phyloP scores from a whole-genome alignment of 2,888 invertebrate species.

The Chloroclystis v-ata region DNA sequence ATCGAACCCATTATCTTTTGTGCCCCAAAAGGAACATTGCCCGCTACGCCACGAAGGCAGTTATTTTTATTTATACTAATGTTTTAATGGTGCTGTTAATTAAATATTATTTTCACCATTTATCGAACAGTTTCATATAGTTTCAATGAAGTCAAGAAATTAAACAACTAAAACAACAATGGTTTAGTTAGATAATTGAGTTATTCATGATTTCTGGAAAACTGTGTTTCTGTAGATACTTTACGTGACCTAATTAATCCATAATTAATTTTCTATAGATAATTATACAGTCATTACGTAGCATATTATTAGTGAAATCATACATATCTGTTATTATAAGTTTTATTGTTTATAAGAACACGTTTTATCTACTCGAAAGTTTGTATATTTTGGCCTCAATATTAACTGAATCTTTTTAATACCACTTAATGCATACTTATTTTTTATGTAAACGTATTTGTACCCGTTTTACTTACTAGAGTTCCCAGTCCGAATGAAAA shows the following conservation, averaged over 20 bases:
- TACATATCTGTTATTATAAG: conserved; percentile 73
- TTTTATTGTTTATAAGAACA: conserved; percentile 43
- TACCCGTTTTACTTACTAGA: no score
- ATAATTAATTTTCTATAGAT: conserved; percentile 15
- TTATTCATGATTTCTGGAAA: no score
- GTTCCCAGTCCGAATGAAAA: no score
- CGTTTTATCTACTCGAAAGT: conserved; percentile 17
- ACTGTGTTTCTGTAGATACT: no score
- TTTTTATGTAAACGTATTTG: no score
- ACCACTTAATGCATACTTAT: background rate
- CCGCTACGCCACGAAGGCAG: no score
- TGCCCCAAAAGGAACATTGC: no score
- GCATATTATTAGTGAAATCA: conserved; percentile 32
- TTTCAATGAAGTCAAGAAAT: background rate
- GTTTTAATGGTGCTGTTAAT: conserved; percentile 27
- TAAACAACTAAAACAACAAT: no score
- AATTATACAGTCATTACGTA: conserved; percentile 17
- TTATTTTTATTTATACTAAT: conserved; percentile 7
- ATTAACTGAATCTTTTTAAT: conserved; percentile 23
- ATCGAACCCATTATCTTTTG: no score
- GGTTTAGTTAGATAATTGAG: no score
- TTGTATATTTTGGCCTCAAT: conserved; percentile 39
- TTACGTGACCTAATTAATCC: no score
- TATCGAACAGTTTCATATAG: background rate
- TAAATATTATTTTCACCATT: conserved; percentile 2